Evolutionary conservation across 2,113 vertebrate species (phyloP), one percentile per base, ranked within the genome.

Genomic region (Ciconia maguari): DNA sequence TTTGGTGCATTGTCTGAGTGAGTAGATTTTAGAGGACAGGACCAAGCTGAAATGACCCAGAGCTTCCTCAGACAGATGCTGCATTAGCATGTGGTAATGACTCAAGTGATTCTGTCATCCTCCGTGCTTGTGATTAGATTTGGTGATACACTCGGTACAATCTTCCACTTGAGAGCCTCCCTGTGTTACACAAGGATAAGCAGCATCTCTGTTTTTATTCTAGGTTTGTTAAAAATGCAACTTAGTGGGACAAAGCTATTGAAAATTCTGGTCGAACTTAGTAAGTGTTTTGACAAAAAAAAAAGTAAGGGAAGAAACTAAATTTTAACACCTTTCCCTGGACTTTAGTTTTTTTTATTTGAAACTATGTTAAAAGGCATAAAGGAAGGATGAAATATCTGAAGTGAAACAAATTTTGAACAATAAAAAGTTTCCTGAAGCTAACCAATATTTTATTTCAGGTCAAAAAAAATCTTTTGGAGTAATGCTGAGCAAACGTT

Each of bases 401-500:
- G 79, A 84, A 86, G 83, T 65, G 13, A 85, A 95, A 92, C 20
- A 80, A 70, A 32, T 11, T n/a, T 79, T 61, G 32, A 82, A 87
- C 52, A 88, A 60, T 83, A 93, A 60, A 54, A 81, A 70, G 52
- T 76, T 93, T 93, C 26, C 77, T 93, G 79, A 46, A 90, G 75
- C 19, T 82, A 82, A 71, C 34, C 27, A 61, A 6, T 90, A 60
- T 81, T 92, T 95, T 93, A 74, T 92, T 92, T 81, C 83, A 66
- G 51, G 64, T 81, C 68, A 90, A 93, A 74, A 76, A 80, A 72
- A 83, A 74, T 70, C 27, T 87, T 89, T 74, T 75, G 25, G 60
- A 81, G 44, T 77, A 83, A 54, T 83, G 83, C 83, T 78, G 64
- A 94, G 86, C 65, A 91, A 93, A 87, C 29, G 21, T 90, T 93